phyloP scores from a whole-genome alignment of 2,888 invertebrate species.

The Acronicta psi region DNA sequence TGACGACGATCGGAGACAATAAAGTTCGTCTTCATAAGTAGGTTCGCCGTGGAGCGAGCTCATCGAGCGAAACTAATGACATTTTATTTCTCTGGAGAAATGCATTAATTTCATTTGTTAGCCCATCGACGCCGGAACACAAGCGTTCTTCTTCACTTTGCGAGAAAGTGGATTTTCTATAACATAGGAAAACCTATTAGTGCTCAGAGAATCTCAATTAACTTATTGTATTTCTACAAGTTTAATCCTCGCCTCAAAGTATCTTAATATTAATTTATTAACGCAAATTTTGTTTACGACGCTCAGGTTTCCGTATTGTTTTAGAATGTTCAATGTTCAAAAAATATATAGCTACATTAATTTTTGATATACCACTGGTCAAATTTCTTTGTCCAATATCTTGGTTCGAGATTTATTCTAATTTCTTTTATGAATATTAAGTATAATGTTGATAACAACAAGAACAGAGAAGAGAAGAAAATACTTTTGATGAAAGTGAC shows the following conservation, averaged over 20 bases:
- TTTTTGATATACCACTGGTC: too few species aligned
- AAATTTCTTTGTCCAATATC: too few species aligned
- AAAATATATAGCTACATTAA: too few species aligned
- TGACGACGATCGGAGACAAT: conserved; percentile 62
- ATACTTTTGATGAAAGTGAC: too few species aligned
- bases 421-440: too few species aligned
- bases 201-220: conserved; percentile 62
- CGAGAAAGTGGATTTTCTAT: conserved; percentile 78
- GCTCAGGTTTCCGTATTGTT: conserved; percentile 5
- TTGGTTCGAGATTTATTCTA: too few species aligned
- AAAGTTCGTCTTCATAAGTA: conserved; percentile 71
- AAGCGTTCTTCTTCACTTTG: conserved; percentile 70
- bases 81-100: conserved; percentile 87
- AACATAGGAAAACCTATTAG: conserved; percentile 77
- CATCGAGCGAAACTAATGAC: conserved; percentile 86
- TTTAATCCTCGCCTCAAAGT: conserved; percentile 39
- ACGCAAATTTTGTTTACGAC: conserved; percentile 15
- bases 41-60: conserved; percentile 70
- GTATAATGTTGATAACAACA: too few species aligned
- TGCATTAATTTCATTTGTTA: conserved; percentile 88
- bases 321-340: neutral
- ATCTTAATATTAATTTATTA: conserved; percentile 38
- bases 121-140: conserved; percentile 81
- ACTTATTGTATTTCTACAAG: conserved; percentile 54
- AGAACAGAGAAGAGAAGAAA: too few species aligned